Base-by-base conservation (phyloP, 2,888 invertebrate genomes). In the Aleiodes leptofemur region DNA sequence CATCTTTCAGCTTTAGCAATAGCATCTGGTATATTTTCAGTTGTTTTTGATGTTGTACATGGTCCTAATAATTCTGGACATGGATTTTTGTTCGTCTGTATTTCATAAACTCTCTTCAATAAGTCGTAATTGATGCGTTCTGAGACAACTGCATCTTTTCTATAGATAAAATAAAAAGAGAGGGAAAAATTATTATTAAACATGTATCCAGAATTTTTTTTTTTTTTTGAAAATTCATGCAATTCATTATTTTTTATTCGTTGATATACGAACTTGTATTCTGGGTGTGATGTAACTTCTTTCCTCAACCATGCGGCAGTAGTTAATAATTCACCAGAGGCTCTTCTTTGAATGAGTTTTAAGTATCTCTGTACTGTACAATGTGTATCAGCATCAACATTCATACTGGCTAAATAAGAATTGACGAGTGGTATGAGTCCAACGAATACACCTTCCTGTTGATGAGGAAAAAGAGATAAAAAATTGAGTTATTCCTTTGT, bases 291-390 rank as follows among this genome's bases (percentile, higher is more conserved):
- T 55, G 93, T 92, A 72, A 99, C 96, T 91, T 97, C 98, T 78
- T 96, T 93, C 66, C 99, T 93, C 87, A 98, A 95, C 98, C 98
- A 99, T 48, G 95, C 92, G 56, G 99, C 99, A 83, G 97, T 97
- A 71, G 99, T 99, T 86, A 94, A 91, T 72, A 98, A 93, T 88
- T 97, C 96, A 38, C 98, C 98, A 82, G 95, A 93, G 6, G 97
- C 96, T 84, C 96, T 92, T 74, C 94, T 93, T 88, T 95, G 95
- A 87, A 99, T 98, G 78, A 98, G 93, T 86, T 95, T 96, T 79
- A 99, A 92, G 91, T 99, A 99, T 90, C 98, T 97, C 89, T 96
- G 96, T 85, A 99, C 96, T 8, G 98, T 97, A 91, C 99, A 99
- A 89, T 97, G 96, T 55, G 98, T 99, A 90, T 99, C 99, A 1